These are phyloP conservation scores for Neoaliturus tenellus DNA, from an alignment of 2,888 invertebrate species.

Conservation along the genomic window DNA sequence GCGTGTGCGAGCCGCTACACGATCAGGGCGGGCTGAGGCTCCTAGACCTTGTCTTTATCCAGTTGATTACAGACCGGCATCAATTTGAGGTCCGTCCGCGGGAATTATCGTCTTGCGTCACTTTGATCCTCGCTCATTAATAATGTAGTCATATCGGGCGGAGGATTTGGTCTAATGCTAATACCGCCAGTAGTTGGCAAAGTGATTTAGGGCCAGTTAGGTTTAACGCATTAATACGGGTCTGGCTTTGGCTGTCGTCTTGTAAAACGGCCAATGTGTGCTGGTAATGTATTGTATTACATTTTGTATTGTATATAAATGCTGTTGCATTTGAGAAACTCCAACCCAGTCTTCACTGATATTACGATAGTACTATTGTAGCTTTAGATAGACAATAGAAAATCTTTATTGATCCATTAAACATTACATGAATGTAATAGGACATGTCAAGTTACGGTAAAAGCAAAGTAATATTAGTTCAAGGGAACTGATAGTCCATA, in stretches of 20 bases:
- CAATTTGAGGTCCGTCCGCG: constrained; percentile 45
- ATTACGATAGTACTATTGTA: too few species aligned
- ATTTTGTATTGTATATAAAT: too few species aligned
- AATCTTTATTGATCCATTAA: too few species aligned
- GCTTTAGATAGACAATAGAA: too few species aligned
- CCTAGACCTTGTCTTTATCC: constrained; percentile 4
- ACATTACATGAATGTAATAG: too few species aligned
- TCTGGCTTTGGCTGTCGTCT: neutral
- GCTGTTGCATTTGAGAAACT: too few species aligned
- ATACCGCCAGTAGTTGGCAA: neutral
- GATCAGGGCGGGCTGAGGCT: neutral
- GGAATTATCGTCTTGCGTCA: constrained; percentile 21
- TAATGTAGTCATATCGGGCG: constrained; percentile 21
- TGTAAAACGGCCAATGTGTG: too few species aligned
- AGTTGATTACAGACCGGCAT: constrained; percentile 41
- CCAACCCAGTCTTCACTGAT: too few species aligned
- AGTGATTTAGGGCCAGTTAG: constrained; percentile 20
- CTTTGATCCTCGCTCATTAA: constrained; percentile 42
- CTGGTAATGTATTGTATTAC: too few species aligned
- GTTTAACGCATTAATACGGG: neutral
- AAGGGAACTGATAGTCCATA: too few species aligned
- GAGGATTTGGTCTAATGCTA: constrained; percentile 11
- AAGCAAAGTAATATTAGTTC: too few species aligned
- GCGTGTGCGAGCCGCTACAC: neutral
- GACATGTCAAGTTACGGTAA: too few species aligned